Conservation (phyloP, 2,113 vertebrate genomes). For the Paralichthys olivaceus region DNA sequence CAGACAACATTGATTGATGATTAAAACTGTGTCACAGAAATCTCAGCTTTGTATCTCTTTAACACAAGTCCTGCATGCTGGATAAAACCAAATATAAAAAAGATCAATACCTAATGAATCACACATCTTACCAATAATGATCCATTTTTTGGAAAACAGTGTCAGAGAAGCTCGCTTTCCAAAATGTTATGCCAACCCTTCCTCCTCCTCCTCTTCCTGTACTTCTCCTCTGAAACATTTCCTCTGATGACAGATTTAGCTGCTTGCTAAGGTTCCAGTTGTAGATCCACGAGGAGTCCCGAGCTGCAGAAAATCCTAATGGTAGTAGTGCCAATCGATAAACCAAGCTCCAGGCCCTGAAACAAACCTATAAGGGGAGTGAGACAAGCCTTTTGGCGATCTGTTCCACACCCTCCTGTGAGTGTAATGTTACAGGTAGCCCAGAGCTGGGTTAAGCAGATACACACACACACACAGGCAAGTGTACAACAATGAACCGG, state of each 20-base stretch:
- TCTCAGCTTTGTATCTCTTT: background rate
- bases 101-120: background rate
- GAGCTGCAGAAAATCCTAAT: slow-evolving; percentile 16
- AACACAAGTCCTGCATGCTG: background rate
- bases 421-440: slow-evolving; percentile 56
- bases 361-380: slow-evolving; percentile 24
- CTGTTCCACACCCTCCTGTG: slow-evolving; percentile 39
- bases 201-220: slow-evolving; percentile 26
- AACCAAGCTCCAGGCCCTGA: slow-evolving; percentile 22
- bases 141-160: slow-evolving; percentile 46
- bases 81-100: background rate
- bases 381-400: slow-evolving; percentile 21
- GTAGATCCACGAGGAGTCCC: background rate
- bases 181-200: background rate
- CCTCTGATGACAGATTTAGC: slow-evolving; percentile 32
- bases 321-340: slow-evolving; percentile 27
- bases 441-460: slow-evolving; percentile 11
- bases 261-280: slow-evolving; percentile 15
- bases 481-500: background rate
- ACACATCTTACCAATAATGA: slow-evolving; percentile 39
- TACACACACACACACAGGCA: background rate
- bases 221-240: slow-evolving; percentile 25
- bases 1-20: no score
- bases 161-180: slow-evolving; percentile 33
- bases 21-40: no score